Evolutionary conservation across 1,140 invertebrate species (phyloP), one percentile per base, ranked within the genome.

Genomic region (Brachionus rubens): DNA sequence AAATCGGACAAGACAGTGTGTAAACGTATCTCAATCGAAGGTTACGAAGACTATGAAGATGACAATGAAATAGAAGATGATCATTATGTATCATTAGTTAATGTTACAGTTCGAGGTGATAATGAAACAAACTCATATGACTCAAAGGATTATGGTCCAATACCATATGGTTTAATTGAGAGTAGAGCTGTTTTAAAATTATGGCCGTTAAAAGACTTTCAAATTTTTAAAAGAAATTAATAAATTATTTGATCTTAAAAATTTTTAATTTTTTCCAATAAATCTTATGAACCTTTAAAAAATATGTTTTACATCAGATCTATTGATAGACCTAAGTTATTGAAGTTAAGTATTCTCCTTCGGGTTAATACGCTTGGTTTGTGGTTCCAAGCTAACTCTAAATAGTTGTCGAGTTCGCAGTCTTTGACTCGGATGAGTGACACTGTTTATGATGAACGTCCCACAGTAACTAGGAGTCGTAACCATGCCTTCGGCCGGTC

Each of bases 91-190:
- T 50, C 65, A 3, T 26, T 70, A 30, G 65, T 47, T n/a, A 70
- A 70, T 33, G 47, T 70, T 7, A 50, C 3, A 16, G 65, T 70
- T 33, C 41, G 47, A n/a, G 65, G 65, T 24, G 65, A 70, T 33
- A 70, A 70, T 43, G 14, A 70, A 26, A n/a, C 21, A n/a, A 50
- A 43, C 6, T 70, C 65, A 30, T 28, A 48, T 47, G 65, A 70
- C 40, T 70, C 65, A 14, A 70, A 28, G n/a, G 47, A 47, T 14
- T 70, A 48, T 10, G 65, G 65, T 50, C 43, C 65, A 16, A 50
- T 70, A 30, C 65, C 65, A 26, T 70, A 70, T 33, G 65, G 43
- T 16, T 33, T 70, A n/a, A 70, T 70, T 47, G 24, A 70, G 21
- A 70, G 65, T 46, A 12, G 65, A 30, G 65, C 65, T 70, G 65